A percentile compares a stretch with the other conserved stretches of the same genome.
phyloP scores from a whole-genome alignment of 2,797 vertebrate genomes.

The Diglossa cyanea region DNA sequence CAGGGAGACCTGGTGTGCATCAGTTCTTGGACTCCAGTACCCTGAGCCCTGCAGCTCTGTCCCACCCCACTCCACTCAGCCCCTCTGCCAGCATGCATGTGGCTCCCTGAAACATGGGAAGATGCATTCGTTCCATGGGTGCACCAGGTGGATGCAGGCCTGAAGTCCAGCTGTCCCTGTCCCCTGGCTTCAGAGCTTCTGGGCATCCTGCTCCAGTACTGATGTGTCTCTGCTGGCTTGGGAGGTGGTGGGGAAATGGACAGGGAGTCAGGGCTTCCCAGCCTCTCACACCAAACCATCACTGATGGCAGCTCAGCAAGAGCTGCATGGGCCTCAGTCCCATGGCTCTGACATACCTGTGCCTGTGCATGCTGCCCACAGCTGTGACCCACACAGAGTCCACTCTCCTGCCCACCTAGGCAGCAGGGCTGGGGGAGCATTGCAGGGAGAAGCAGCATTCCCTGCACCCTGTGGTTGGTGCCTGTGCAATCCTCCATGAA shows the following conservation, averaged over 20 bases:
- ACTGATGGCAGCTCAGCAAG: not conserved
- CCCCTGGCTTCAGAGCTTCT: not conserved
- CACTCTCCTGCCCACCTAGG: not conserved
- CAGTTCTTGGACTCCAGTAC: not conserved
- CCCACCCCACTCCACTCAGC: not conserved
- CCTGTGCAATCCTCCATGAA: not conserved
- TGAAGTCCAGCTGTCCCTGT: not conserved
- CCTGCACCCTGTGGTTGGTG: accelerated
- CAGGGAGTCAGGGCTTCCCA: not conserved
- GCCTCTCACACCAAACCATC: not conserved
- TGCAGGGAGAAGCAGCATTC: not conserved
- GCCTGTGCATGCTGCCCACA: not conserved
- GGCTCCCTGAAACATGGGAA: not conserved
- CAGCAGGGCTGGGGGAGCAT: not conserved
- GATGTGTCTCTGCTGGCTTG: not conserved
- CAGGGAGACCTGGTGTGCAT: not conserved
- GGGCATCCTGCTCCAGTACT: not conserved
- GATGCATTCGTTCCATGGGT: not conserved
- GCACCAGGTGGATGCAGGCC: not conserved
- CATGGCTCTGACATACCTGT: accelerated
- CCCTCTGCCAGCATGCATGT: accelerated
- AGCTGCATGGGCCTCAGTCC: not conserved
- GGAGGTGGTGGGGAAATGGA: not conserved
- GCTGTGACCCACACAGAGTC: not conserved
- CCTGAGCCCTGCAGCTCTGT: not conserved